Base-by-base conservation (phyloP, 1,140 invertebrate genomes). In the Lordiphosa stackelbergi region DNA sequence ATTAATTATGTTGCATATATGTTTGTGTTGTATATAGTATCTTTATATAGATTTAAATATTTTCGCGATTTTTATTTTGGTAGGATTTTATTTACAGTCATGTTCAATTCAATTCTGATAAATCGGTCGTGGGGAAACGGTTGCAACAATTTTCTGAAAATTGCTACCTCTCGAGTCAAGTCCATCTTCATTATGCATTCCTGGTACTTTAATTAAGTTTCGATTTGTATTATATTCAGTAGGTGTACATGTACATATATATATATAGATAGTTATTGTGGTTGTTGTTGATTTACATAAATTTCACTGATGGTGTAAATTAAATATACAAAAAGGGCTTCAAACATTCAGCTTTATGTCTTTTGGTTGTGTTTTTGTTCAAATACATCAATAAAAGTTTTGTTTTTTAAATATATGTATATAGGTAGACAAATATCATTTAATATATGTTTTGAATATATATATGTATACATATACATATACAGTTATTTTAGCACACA, bases 271-370 rank as follows among this genome's bases (percentile, higher is more conserved):
- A 41, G 37, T 16, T 19, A 51, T 41, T 46, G 28, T 31, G 6
- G 6, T 31, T 31, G 28, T 31, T 31, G 6, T 8, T 8, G 28
- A 34, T 34, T 37, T 61, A 56, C 38, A 34, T 16, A 22, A 57
- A 34, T 81, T 81, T 81, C 75, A 81, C 72, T 81, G 75, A 81
- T 81, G 75, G 75, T 81, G 75, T 81, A 81, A 81, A 81, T 81
- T 64, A 81, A 81, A 74, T 81, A 81, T 74, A 79, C 75, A 75
- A 79, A 70, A 71, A 43, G 53, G 38, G 60, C 43, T 55, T 53
- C 47, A 52, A 68, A 53, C 56, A 64, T 47, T 65, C 51, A 54
- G 57, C 65, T 57, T 58, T 37, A 42, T 65, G 24, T 36, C 42
- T 59, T 16, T 12, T 51, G 38, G 16, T 28, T 43, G 38, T 64